A percentile compares a stretch with the other conserved stretches of the same genome.
phyloP scores from a whole-genome alignment of 2,888 invertebrate genomes.

The Zootermopsis nevadensis region DNA sequence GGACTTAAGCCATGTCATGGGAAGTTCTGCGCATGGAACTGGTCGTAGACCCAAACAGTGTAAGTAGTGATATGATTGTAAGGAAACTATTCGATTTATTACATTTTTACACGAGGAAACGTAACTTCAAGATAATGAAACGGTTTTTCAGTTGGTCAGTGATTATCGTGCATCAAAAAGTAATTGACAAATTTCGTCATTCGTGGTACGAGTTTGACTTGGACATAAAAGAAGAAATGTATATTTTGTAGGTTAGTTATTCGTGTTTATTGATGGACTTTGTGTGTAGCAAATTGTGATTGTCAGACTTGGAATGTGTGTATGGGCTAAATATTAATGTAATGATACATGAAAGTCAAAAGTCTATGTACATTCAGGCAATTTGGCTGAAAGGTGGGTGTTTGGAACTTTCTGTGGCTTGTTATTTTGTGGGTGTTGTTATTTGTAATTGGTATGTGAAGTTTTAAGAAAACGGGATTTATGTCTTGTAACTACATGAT shows the following conservation, averaged over 20 bases:
- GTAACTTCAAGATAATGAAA: not conserved
- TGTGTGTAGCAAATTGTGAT: not conserved
- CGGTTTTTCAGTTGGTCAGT: not conserved
- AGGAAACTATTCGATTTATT: not conserved
- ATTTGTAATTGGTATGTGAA: no score
- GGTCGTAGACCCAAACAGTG: conserved; percentile 74
- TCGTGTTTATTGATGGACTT: not conserved
- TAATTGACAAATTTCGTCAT: no score
- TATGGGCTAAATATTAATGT: not conserved
- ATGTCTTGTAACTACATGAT: no score
- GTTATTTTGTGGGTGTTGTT: no score
- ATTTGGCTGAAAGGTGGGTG: no score
- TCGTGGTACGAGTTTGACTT: no score
- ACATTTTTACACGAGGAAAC: not conserved
- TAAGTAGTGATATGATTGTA: conserved; percentile 63
- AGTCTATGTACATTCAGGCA: no score
- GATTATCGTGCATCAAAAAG: no score
- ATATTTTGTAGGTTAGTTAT: conserved; percentile 4
- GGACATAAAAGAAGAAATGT: not conserved
- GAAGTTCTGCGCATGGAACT: conserved; percentile 65
- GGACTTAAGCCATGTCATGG: conserved; percentile 61
- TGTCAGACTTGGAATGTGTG: no score
- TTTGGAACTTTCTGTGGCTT: no score
- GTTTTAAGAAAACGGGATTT: no score
- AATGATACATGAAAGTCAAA: not conserved